phyloP scores from a whole-genome alignment of 2,113 vertebrate species.

The Calcarius ornatus region DNA sequence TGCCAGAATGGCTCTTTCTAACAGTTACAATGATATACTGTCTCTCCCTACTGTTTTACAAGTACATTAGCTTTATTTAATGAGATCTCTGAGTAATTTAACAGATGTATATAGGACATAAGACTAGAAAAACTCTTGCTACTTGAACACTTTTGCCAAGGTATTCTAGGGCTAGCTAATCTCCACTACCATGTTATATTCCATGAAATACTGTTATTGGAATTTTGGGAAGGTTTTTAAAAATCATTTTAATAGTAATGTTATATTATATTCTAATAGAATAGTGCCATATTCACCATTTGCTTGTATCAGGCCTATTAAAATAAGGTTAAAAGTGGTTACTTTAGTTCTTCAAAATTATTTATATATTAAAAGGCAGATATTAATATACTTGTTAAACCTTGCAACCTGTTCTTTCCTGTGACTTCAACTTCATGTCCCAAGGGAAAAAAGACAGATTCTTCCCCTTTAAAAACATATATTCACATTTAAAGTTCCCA shows the following conservation, averaged over 20 bases:
- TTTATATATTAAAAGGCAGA: slow-evolving; percentile 27
- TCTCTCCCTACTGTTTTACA: slow-evolving; percentile 98
- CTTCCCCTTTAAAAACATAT: background rate
- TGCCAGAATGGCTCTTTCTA: slow-evolving; percentile 82
- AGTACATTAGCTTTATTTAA: slow-evolving; percentile 99
- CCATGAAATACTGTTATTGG: slow-evolving; percentile 53
- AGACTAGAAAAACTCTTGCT: slow-evolving; percentile 81
- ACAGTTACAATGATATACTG: slow-evolving; percentile 96
- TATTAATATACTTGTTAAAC: slow-evolving; percentile 14
- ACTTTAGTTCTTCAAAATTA: background rate
- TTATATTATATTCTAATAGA: slow-evolving; percentile 42
- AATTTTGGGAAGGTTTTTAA: slow-evolving; percentile 65
- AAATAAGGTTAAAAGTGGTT: slow-evolving; percentile 22
- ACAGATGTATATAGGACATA: slow-evolving; percentile 91
- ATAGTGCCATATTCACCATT: background rate
- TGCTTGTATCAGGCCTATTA: background rate
- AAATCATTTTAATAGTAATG: slow-evolving; percentile 58
- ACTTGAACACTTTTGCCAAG: slow-evolving; percentile 78
- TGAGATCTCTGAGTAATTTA: slow-evolving; percentile 94
- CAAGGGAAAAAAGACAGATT: background rate
- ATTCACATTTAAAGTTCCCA: background rate
- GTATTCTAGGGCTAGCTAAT: slow-evolving; percentile 64
- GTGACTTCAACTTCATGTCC: background rate
- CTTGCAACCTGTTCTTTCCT: background rate
- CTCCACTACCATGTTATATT: slow-evolving; percentile 33